Base-by-base conservation (phyloP, 2,113 vertebrate species). In the Pleuronectes platessa region DNA sequence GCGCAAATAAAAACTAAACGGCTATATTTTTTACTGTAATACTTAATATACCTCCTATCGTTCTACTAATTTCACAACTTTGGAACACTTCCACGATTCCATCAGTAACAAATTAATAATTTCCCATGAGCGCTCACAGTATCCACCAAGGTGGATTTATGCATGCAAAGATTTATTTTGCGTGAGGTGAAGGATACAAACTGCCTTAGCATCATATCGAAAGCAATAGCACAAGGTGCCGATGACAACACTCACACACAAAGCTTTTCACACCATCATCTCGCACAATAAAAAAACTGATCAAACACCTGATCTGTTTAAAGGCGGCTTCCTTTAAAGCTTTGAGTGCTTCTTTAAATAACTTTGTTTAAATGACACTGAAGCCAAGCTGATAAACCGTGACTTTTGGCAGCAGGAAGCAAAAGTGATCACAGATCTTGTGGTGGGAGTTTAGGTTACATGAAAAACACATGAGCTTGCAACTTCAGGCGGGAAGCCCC, bases 331-430 rank as follows among this genome's bases (percentile, higher is more conserved):
- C 54, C 67, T 72, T 45, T 55, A 75, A 65, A 79, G 40, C 15
- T 37, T 62, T 17, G 7, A 18, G 10, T 24, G 18, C 26, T 60
- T 45, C 27, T 76, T 71, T 40, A 37, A 68, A 24, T 42, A 31
- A 3, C 37, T 2, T 37, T 20, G 60, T 71, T 70, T 42, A 37
- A 51, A 42, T 51, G 24, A 76, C 31, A 77, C 47, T 37, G 51
- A 74, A 49, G 56, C 72, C 53, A 82, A 72, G 76, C 81, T 40
- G 51, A 13, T 71, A 78, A 82, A 82, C n/a, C 27, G 24, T 35
- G 21, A 56, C 54, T 37, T 53, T 54, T 60, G 71, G 78, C 56
- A 80, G 67, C 69, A 66, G 66, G 55, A 74, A 71, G 69, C 78
- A 69, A 71, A 86, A 66, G 42, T 31, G 70, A 68, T 78, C 20